Base-by-base conservation (phyloP, 2,888 invertebrate genomes). In the Microctonus brassicae region DNA sequence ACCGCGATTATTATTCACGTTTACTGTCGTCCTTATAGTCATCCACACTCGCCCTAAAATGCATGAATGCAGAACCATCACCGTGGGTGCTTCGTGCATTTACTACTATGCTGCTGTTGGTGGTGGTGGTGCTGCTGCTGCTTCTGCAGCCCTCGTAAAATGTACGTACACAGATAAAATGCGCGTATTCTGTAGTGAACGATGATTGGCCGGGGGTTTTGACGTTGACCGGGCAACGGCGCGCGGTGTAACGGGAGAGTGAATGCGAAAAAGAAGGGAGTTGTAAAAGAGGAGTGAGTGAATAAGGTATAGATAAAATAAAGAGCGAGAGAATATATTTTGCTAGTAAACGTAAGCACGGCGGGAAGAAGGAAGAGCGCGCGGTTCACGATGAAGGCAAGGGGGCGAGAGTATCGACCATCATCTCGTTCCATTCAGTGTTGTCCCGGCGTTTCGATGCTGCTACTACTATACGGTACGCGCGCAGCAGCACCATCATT, bases 341-440 rank as follows among this genome's bases (percentile, higher is more conserved):
- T 53, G 57, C 70, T 58, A 58, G 58, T 58, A 47, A 58, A 17
- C 62, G 62, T 62, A 39, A 62, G 62, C 62, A 13, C 6, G 2
- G 22, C 68, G 26, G 70, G 69, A 69, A 73, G 74, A 69, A 74
- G 65, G 62, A 70, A 71, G 69, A 36, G 66, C 36, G 66, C 36
- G 60, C 36, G 33, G 60, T 61, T 36, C 36, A 33, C 36, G 33
- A 29, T 55, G 22, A 60, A 62, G 57, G 72, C 73, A 72, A 22
- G 77, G 71, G 72, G 60, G 74, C 70, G 72, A 66, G 77, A 77
- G 77, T 81, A 82, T 83, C 83, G 83, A 81, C 79, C 83, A 79
- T 70, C 83, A 79, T 70, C 63, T 70, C 78, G 80, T 82, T 76
- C 79, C 81, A 82, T 83, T 84, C 80, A 81, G 77, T 71, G 47